Evolutionary conservation across 2,888 invertebrate genomes (phyloP), one percentile per base, ranked within the genome.

Genomic region (Netelia fuscicornis): DNA sequence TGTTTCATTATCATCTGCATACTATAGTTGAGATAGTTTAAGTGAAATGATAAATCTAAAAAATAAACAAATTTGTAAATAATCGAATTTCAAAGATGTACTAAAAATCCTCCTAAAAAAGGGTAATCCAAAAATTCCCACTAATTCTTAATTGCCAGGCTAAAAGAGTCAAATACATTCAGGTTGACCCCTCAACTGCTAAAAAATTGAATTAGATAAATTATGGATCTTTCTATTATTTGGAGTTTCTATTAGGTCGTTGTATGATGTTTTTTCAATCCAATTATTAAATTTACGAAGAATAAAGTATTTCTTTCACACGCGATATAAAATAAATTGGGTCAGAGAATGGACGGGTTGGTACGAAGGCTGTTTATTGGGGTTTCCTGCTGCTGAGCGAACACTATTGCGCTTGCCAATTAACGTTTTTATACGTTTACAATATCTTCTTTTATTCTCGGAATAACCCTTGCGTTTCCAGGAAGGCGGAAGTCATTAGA

Each of bases 401-500:
- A 48, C 70, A 42, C 62, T 13, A 54, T 64, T 64, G 37, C 67
- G 67, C 74, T 68, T 81, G 70, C 85, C 87, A 88, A 87, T 88
- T 87, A 86, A 85, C 48, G 76, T 82, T 88, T 89, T 90, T 89
- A 90, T 89, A 88, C 89, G 85, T 90, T 90, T 90, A 90, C 83
- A 85, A 77, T 87, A 71, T 76, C 76, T 23, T 42, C 81, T 77
- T 78, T 77, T 82, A 83, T 86, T 86, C 85, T 78, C 72, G 87
- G 85, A 88, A 88, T 90, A 91, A 91, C 90, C 90, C 91, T 91
- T 91, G 87, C 89, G 87, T 65, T 89, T 90, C 88, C 80, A 42
- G 77, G 88, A 87, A 88, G 85, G 85, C 65, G 85, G 80, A 65
- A 74, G 77, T 86, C 81, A 86, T 86, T 88, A 87, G 86, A 85